A percentile compares a stretch with the other conserved stretches of the same genome.
Evolutionary conservation across 2,113 vertebrate species (phyloP).

Genomic region (Vicugna pacos): DNA sequence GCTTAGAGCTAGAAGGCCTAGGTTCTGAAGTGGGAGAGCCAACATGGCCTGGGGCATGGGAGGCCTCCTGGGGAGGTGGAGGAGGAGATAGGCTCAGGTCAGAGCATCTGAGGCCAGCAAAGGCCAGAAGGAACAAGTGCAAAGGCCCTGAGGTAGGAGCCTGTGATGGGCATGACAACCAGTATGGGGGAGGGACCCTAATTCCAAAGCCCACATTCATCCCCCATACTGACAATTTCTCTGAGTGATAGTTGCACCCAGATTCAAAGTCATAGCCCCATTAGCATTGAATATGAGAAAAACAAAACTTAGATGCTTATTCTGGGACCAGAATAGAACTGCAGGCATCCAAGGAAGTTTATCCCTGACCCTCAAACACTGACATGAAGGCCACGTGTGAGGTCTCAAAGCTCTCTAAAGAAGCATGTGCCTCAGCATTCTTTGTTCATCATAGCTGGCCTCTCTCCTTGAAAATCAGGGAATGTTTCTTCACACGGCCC

Average conservation of each 20-base stretch:
- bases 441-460: neutral
- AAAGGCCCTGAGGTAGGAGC: too few species aligned
- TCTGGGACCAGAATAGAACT: neutral
- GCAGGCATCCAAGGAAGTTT: neutral
- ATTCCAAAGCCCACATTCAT: neutral
- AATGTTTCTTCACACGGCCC: neutral
- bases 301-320: neutral
- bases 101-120: neutral
- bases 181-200: neutral
- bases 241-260: neutral
- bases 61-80: neutral
- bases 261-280: neutral
- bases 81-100: neutral
- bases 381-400: neutral
- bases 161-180: neutral
- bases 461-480: neutral
- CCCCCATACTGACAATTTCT: neutral
- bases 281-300: neutral
- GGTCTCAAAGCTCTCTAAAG: neutral
- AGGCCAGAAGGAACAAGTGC: neutral
- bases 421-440: neutral
- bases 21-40: neutral
- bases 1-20: neutral
- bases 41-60: accelerated
- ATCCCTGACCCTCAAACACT: neutral